A percentile compares a stretch with the other conserved stretches of the same genome.
Conservation (phyloP, 2,113 vertebrate genomes). For the Chloropsis hardwickii region DNA sequence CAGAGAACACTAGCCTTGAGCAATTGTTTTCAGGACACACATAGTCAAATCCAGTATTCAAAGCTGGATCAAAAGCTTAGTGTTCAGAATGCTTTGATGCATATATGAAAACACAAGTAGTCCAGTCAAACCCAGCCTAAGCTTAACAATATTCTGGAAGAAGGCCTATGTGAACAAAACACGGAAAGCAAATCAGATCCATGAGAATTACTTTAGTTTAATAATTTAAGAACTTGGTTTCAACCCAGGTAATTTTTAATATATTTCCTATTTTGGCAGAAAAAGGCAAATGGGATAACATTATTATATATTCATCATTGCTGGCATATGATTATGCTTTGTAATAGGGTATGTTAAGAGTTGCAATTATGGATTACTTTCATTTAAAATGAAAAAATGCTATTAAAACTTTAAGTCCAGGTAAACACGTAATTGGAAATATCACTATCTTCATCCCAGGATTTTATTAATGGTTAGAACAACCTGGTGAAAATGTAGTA, state of each 20-base stretch:
- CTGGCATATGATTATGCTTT: not conserved
- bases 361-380: not conserved
- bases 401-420: not conserved
- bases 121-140: not conserved
- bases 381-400: conserved; percentile 8
- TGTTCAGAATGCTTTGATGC: not conserved
- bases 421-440: not conserved
- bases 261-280: not conserved
- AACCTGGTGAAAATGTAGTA: not conserved
- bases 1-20: not conserved
- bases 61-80: not conserved
- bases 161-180: not conserved
- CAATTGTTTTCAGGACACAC: not conserved
- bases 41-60: not conserved
- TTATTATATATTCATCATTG: not conserved
- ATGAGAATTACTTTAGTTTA: not conserved
- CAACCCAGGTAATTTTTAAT: conserved; percentile 3
- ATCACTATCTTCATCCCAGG: not conserved
- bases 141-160: not conserved
- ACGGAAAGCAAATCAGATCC: not conserved
- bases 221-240: not conserved
- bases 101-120: not conserved
- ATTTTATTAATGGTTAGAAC: not conserved
- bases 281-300: not conserved
- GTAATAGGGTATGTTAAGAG: not conserved